These are phyloP conservation scores for Cylindroiulus punctatus DNA, from an alignment of 2,888 invertebrate genomes.

Conservation along the genomic window DNA sequence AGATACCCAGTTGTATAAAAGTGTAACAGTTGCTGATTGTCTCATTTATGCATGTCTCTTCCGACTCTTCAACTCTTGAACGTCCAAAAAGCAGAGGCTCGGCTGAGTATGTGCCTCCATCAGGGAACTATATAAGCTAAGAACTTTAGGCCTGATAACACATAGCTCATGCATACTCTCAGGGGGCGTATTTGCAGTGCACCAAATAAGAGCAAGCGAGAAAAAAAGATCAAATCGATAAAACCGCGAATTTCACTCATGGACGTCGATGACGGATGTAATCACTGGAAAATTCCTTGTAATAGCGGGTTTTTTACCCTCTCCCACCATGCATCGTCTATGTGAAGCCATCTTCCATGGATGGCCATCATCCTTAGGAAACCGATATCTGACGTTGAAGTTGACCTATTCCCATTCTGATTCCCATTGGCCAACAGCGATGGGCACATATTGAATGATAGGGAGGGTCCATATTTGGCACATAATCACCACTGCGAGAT, in stretches of 20 bases:
- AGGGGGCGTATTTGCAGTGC: not conserved
- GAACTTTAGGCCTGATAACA: not conserved
- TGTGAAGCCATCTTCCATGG: not conserved
- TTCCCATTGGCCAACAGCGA: not conserved
- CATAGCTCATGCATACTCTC: not conserved
- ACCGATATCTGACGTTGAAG: not conserved
- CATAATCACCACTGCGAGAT: not conserved
- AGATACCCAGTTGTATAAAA: too few species aligned
- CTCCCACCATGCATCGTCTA: not conserved
- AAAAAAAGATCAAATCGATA: not conserved
- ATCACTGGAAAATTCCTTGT: slow-evolving; percentile 24
- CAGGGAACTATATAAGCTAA: not conserved
- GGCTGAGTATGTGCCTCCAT: not conserved
- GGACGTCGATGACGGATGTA: slow-evolving; percentile 27
- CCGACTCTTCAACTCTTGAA: too few species aligned
- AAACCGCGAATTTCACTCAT: slow-evolving; percentile 35
- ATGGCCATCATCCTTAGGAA: not conserved
- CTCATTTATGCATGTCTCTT: not conserved
- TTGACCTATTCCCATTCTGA: not conserved
- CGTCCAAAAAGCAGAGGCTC: not conserved
- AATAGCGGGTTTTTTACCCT: not conserved
- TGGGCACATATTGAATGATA: not conserved
- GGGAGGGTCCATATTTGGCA: not conserved
- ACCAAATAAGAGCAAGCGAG: not conserved
- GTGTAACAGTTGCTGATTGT: too few species aligned